Base-by-base conservation (phyloP, 2,888 invertebrate species). In the Hemicrepidius hirtus region DNA sequence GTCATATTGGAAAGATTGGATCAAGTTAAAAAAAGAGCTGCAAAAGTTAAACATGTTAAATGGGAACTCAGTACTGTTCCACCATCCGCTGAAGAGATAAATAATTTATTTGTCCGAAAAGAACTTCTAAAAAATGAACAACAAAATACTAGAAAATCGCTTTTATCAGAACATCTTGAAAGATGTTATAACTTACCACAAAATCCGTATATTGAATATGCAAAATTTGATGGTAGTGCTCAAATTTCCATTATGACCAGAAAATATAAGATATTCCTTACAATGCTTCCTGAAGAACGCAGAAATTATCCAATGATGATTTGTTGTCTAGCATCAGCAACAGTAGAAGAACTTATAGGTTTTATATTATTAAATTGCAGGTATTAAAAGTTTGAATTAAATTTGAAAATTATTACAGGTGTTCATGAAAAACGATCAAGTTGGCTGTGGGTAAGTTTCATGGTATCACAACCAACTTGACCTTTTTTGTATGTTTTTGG, bases 321-420 rank as follows among this genome's bases (percentile, higher is more conserved):
- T 64, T 92, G 93, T 80, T 95, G 97, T 63, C 89, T 96, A 71
- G 91, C 94, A 16, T 92, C 91, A 80, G 97, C 97, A 24, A 96
- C 94, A 88, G 95, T 98, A 67, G 90, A 91, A 80, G 97, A 98
- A 84, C 90, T 98, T 35, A 95, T 98, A 83, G 98, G 98, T 37
- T 91, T 98, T 66, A 95, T 95, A 80, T 95, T 97, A 87, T 96
- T 95, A 84, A 94, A 95, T 88, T 94, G 92, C 91, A 88, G 91
- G 92, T 88, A 87, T 18, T 5, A 32, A 3, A 24, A 24, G 24
- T 3, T 24, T 5, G 5, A 24, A 24, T 2, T n/a, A n/a, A n/a
- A n/a, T n/a, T n/a, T n/a, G n/a, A n/a, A n/a, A n/a, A n/a, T n/a
- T n/a, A n/a, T n/a, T n/a, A n/a, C n/a, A n/a, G n/a, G n/a, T n/a